Percentiles rank a stretch among this genome's conserved stretches.
Conservation (phyloP, 2,888 invertebrate genomes). For the Acanthoscelides obtectus region DNA sequence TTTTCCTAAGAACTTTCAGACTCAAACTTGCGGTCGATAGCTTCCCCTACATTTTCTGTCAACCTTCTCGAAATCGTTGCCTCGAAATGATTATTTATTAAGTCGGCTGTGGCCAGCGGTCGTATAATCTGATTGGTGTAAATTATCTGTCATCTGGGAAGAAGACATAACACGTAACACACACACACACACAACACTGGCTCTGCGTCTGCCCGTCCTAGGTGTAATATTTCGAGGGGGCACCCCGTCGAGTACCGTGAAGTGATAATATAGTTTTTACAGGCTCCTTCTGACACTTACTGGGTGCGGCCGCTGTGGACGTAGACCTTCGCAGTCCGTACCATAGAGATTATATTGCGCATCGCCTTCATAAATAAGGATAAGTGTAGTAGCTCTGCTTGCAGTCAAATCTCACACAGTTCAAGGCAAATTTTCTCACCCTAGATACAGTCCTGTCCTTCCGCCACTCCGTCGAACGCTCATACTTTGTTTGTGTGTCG, state of each 20-base stretch:
- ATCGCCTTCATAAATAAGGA: too few species aligned
- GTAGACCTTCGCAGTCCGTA: not conserved
- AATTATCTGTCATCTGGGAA: not conserved
- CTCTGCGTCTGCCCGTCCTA: slow-evolving; percentile 1
- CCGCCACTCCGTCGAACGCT: too few species aligned
- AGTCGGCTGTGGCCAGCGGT: not conserved
- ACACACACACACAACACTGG: not conserved
- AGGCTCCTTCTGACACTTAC: slow-evolving; percentile 18
- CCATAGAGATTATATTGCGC: too few species aligned
- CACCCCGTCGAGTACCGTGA: slow-evolving; percentile 40
- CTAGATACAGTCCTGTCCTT: too few species aligned
- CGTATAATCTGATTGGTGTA: not conserved
- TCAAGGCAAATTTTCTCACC: too few species aligned
- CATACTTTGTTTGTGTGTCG: too few species aligned
- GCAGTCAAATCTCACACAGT: too few species aligned
- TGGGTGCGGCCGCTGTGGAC: not conserved
- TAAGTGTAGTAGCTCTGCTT: too few species aligned
- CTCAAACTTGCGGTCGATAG: too few species aligned
- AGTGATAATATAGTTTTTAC: slow-evolving; percentile 47
- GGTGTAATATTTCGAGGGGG: slow-evolving; percentile 37
- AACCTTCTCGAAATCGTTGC: not conserved
- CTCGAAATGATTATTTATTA: not conserved
- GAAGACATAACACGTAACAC: not conserved
- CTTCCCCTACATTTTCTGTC: too few species aligned
- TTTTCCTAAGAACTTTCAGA: too few species aligned